Base-by-base conservation (phyloP, 2,888 invertebrate species). In the Rhodophaea formosa region DNA sequence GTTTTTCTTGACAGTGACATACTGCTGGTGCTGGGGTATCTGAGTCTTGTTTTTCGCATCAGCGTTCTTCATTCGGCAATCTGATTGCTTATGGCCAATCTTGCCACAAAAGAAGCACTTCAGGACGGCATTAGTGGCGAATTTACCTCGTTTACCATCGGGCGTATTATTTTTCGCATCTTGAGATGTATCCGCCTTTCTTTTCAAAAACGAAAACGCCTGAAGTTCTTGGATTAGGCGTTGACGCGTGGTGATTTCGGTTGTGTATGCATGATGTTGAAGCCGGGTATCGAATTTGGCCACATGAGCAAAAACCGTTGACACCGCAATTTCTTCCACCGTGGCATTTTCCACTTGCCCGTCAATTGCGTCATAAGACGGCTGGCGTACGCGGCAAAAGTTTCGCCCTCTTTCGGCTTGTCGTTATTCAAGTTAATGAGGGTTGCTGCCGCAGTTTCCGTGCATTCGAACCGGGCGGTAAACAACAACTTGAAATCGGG, bases 21-120 rank as follows among this genome's bases (percentile, higher is more conserved):
- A 30, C 30, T n/a, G n/a, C n/a, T n/a, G n/a, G n/a, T 30, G 30
- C 30, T 30, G 30, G 30, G 30, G 30, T 30, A 30, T 30, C 30
- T 30, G 30, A 30, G 30, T 6, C 30, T 30, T 30, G 30, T 30
- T 30, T 30, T 30, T 30, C 30, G 30, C 30, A 30, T 30, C 30
- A 30, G 30, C 30, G 30, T 6, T 10, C 30, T 47, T 39, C 23
- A 49, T 63, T 65, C n/a, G 62, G 58, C 2, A 30, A 12, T 51
- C 39, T 53, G 58, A 58, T 62, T 30, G 30, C 30, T 30, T 30
- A 44, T 64, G 65, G n/a, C 63, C 64, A 0, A 30, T 30, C 53
- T 55, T 61, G 3, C 61, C 62, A 52, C 65, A 66, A 12, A 55
- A 55, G 16, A 53, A 65, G 49, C 63, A 67, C 23, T 59, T 30